Base-by-base conservation (phyloP, 2,113 vertebrate species). In the Globicephala melas region DNA sequence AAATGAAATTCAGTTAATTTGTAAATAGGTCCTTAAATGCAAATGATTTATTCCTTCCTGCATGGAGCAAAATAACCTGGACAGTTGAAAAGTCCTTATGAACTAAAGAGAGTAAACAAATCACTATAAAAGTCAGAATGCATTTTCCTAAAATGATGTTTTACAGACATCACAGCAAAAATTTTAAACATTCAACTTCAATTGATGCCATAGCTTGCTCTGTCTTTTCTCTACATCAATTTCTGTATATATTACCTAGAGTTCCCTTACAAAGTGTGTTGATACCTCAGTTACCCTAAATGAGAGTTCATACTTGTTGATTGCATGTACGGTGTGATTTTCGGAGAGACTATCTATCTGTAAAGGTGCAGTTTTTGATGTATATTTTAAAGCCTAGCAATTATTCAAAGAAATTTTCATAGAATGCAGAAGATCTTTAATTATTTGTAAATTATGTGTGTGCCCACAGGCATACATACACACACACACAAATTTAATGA, bases 1-100 rank as follows among this genome's bases (percentile, higher is more conserved):
- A 83, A 95, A 92, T 62, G 18, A 58, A 97, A 80, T 94, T 76
- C 23, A 89, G 21, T 81, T 28, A 23, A 28, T 87, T 86, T 68
- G 2, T 70, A 89, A 94, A 70, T 94, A 82, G 2, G 0, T 25
- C 8, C 2, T 53, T n/a, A 77, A 17, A 53, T 53, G 1, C 10
- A 89, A 89, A 68, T 58, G 8, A 23, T 13, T 5, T n/a, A 18
- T 63, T 9, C 20, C 4, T 92, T 94, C 50, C 41, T 17, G 63
- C 15, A 26, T 58, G 36, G 9, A 92, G 33, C 15, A 85, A 88
- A 79, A 67, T 44, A 73, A 62, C 17, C 83, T 53, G 67, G 7
- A 20, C 8, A 47, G n/a, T 71, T 91, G 50, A 87, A 55, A 33
- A 91, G 55, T 65, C 18, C 41, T 68, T 88, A 12, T 53, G 18